phyloP scores from a whole-genome alignment of 2,888 invertebrate genomes.

The Drosophila mettleri region DNA sequence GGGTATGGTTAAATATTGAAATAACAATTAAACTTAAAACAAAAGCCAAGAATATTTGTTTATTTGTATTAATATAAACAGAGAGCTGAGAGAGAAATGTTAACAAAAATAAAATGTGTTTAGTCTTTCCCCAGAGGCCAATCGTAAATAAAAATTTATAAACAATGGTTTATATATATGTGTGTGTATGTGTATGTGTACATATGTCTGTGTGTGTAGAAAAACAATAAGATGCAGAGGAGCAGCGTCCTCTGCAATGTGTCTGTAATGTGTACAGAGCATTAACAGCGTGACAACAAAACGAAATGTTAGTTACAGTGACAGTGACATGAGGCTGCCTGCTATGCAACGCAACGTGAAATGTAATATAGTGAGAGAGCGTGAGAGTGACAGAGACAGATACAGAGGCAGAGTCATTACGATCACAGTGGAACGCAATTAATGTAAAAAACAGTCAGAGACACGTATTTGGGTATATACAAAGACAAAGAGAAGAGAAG shows the following conservation, averaged over 20 bases:
- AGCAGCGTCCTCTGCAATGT: slow-evolving; percentile 23
- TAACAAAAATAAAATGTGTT: slow-evolving; percentile 80
- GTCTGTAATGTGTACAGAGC: slow-evolving; percentile 38
- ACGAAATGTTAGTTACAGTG: slow-evolving; percentile 67
- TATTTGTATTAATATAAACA: slow-evolving; percentile 33
- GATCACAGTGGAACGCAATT: slow-evolving; percentile 26
- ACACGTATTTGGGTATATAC: slow-evolving; percentile 33
- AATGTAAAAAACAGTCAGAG: slow-evolving; percentile 13
- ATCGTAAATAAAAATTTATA: slow-evolving; percentile 65
- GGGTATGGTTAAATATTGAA: slow-evolving; percentile 40
- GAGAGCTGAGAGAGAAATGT: slow-evolving; percentile 42
- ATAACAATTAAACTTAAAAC: slow-evolving; percentile 48
- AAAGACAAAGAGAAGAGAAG: slow-evolving; percentile 21
- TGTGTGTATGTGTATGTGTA: slow-evolving; percentile 11
- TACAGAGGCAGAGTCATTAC: slow-evolving; percentile 11
- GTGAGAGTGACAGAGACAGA: slow-evolving; percentile 13
- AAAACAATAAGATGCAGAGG: slow-evolving; percentile 50
- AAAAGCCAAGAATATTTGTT: slow-evolving; percentile 55
- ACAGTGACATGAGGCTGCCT: slow-evolving; percentile 53
- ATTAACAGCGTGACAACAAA: slow-evolving; percentile 34
- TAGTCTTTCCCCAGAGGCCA: slow-evolving; percentile 86
- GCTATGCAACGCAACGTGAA: slow-evolving; percentile 37
- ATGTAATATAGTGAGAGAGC: slow-evolving; percentile 7
- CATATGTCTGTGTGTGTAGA: slow-evolving; percentile 39
- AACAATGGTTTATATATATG: slow-evolving; percentile 27